phyloP scores from a whole-genome alignment of 2,888 invertebrate genomes.

The Cryptus viduatorius region DNA sequence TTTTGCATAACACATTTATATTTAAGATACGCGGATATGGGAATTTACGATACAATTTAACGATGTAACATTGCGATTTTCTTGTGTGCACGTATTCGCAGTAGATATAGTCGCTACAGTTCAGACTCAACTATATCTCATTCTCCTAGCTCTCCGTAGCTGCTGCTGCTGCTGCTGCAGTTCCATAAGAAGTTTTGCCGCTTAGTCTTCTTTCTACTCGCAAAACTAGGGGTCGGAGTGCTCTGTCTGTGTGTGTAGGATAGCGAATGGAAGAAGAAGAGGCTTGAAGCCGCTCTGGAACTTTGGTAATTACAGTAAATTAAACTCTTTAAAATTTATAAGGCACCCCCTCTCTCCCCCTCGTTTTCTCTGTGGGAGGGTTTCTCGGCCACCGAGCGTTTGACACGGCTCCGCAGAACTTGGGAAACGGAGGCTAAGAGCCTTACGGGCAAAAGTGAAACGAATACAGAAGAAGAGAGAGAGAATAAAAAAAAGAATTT shows the following conservation, averaged over 20 bases:
- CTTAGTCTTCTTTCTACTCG: conserved; percentile 41
- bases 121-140: conserved; percentile 20
- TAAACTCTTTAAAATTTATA: conserved; percentile 79
- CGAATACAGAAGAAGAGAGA: background rate
- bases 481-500: conserved; percentile 15
- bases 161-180: conserved; percentile 10
- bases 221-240: conserved; percentile 1
- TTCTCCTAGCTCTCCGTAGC: conserved; percentile 23
- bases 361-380: background rate
- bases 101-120: conserved; percentile 33
- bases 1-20: background rate
- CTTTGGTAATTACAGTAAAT: conserved; percentile 78
- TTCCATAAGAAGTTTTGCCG: conserved; percentile 38
- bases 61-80: background rate
- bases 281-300: conserved; percentile 59
- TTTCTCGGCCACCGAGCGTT: conserved; percentile 44
- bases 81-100: background rate
- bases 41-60: background rate
- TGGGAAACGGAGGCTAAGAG: conserved; percentile 3
- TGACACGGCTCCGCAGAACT: conserved; percentile 63
- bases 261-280: conserved; percentile 29
- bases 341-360: conserved; percentile 26
- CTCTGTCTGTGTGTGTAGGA: background rate
- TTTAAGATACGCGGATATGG: background rate
- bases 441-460: conserved; percentile 25